Conservation (phyloP, 2,888 invertebrate genomes). For the Erebia palarica region DNA sequence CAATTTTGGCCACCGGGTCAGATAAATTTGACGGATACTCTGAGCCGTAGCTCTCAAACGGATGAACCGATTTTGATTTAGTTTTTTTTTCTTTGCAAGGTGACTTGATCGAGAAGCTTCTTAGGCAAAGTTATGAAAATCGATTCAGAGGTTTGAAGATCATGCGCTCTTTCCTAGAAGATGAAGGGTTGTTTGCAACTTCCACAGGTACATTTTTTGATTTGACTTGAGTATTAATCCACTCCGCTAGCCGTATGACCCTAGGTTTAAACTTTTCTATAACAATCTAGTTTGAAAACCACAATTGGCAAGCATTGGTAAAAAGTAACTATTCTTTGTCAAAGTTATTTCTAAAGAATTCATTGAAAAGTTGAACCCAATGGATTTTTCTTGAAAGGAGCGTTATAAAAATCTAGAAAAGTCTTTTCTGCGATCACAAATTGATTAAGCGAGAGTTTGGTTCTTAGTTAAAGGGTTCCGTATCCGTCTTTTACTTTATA, state of each 20-base stretch:
- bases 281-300: constrained; percentile 3
- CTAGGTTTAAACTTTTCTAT: constrained; percentile 3
- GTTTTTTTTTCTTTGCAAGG: no score
- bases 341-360: constrained; percentile 30
- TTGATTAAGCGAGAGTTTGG: constrained; percentile 17
- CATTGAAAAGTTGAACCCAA: constrained; percentile 36
- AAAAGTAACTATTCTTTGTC: constrained; percentile 28
- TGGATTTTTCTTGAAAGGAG: constrained; percentile 27
- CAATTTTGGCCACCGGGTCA: no score
- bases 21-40: no score
- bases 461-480: constrained; percentile 27
- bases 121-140: no score
- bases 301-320: constrained; percentile 13
- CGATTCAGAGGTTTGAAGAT: no score
- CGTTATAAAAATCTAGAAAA: constrained; percentile 31
- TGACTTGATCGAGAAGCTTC: no score
- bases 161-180: no score
- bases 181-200: no score
- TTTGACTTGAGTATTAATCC: background rate
- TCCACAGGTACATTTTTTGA: no score
- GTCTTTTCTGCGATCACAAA: constrained; percentile 31
- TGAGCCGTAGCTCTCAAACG: no score
- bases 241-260: background rate
- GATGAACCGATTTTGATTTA: no score
- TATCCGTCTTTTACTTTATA: constrained; percentile 36